Conservation (phyloP, 2,888 invertebrate genomes). For the Nomada ferruginata region DNA sequence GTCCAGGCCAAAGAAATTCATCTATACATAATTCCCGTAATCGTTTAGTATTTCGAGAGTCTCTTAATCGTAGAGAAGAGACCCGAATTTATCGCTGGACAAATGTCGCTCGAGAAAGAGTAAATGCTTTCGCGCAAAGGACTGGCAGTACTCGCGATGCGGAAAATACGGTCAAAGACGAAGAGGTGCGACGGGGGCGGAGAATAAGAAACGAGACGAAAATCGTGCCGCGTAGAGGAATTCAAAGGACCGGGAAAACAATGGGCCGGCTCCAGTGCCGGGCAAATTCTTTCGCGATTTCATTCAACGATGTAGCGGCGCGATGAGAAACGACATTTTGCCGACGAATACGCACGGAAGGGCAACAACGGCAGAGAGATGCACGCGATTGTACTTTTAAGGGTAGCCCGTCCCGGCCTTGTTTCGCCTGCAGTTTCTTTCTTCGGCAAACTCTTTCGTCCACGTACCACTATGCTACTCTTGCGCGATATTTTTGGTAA, state of each 20-base stretch:
- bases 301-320: conserved; percentile 59
- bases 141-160: not conserved
- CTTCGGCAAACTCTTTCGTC: not conserved
- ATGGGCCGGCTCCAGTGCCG: conserved; percentile 42
- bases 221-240: conserved; percentile 48
- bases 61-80: conserved; percentile 1
- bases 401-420: conserved; percentile 37
- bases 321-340: conserved; percentile 63
- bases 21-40: too few species aligned
- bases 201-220: conserved; percentile 49
- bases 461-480: not conserved
- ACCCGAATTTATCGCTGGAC: not conserved
- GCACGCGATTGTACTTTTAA: conserved; percentile 63
- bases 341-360: conserved; percentile 52
- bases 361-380: conserved; percentile 13
- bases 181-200: conserved; percentile 3
- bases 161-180: conserved; percentile 52
- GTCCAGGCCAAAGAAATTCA: too few species aligned
- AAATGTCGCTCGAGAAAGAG: not conserved
- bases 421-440: conserved; percentile 24
- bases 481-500: conserved; percentile 4
- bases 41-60: not conserved
- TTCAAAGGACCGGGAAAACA: conserved; percentile 52
- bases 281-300: conserved; percentile 57
- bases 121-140: not conserved